A percentile compares a stretch with the other conserved stretches of the same genome.
These are phyloP conservation scores for Xerus rutilus DNA, from an alignment of 2,797 vertebrate species.

Conservation along the genomic window DNA sequence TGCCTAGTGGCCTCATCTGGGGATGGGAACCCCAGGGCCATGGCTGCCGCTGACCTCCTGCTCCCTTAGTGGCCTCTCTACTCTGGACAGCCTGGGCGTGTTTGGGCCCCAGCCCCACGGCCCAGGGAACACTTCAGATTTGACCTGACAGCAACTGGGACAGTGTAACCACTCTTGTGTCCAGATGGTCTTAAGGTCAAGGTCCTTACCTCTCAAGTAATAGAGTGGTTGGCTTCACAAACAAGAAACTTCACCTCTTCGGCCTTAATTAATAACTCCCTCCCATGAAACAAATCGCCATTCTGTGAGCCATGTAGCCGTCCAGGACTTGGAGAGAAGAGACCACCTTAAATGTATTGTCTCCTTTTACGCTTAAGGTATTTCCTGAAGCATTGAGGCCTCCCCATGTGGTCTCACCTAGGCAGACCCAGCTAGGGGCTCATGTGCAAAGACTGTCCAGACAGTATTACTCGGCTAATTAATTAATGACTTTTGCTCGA, in stretches of 20 bases:
- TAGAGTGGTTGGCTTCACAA: not conserved
- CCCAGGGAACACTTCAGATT: not conserved
- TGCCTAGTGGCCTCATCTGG: too few species aligned
- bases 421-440: not conserved
- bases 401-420: not conserved
- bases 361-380: not conserved
- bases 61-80: fast-evolving
- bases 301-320: not conserved
- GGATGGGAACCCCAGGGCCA: not conserved
- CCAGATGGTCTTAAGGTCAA: not conserved
- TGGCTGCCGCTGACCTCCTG: not conserved
- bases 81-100: not conserved
- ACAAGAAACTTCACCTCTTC: not conserved
- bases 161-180: fast-evolving
- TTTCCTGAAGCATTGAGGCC: not conserved
- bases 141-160: fast-evolving
- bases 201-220: not conserved
- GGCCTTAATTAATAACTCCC: not conserved
- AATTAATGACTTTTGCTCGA: not conserved
- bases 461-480: fast-evolving
- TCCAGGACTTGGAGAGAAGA: not conserved
- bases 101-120: not conserved
- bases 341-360: too few species aligned
- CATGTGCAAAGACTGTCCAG: fast-evolving
- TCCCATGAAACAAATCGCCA: not conserved